These are phyloP conservation scores for Leptinotarsa peninsularis DNA, from an alignment of 2,888 invertebrate genomes.

Conservation along the genomic window DNA sequence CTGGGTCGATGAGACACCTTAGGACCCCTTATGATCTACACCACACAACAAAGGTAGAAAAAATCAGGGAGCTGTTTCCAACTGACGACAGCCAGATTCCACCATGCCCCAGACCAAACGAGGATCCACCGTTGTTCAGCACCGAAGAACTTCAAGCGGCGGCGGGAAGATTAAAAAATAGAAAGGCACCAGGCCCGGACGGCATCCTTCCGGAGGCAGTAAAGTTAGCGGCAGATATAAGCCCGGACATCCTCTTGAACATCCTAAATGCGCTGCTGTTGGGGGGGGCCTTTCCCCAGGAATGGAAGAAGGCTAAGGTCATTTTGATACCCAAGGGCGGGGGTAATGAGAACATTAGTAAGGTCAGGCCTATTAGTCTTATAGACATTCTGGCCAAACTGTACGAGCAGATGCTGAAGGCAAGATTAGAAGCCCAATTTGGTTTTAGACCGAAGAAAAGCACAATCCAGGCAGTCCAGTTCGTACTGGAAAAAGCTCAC, in stretches of 20 bases:
- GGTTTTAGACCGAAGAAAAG: too few species aligned
- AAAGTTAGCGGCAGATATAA: not conserved
- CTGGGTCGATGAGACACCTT: not conserved
- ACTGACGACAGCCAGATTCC: not conserved
- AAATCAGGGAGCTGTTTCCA: slow-evolving; percentile 26
- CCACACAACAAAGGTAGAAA: not conserved
- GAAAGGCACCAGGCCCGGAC: not conserved
- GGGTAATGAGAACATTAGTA: not conserved
- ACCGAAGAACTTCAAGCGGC: slow-evolving; percentile 1
- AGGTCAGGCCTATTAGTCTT: slow-evolving; percentile 24
- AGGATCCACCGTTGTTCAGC: not conserved
- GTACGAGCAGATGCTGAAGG: not conserved
- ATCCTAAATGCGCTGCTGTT: slow-evolving; percentile 2
- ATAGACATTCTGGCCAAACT: not conserved
- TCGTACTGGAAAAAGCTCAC: too few species aligned
- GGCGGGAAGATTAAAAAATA: not conserved
- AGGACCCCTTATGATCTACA: slow-evolving; percentile 7
- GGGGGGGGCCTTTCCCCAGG: not conserved
- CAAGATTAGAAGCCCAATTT: too few species aligned
- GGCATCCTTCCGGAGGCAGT: slow-evolving; percentile 4
- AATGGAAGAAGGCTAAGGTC: not conserved
- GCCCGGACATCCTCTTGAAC: not conserved
- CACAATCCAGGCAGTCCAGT: too few species aligned
- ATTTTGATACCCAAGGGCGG: slow-evolving; percentile 22
- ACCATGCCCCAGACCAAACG: not conserved